Evolutionary conservation across 2,888 invertebrate genomes (phyloP), one percentile per base, ranked within the genome.

Genomic region (Odontocerum albicorne): DNA sequence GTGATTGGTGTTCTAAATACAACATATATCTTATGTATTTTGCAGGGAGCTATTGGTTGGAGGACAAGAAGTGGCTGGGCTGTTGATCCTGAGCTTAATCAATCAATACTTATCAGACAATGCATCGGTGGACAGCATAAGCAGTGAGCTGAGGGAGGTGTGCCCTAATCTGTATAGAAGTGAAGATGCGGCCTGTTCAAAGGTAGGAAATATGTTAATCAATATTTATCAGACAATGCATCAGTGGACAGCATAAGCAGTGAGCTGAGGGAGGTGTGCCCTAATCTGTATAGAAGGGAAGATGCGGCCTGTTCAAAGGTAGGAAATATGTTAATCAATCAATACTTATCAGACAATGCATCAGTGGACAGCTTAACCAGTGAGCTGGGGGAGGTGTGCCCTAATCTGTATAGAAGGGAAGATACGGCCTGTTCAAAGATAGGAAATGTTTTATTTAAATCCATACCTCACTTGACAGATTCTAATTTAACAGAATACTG

Each of bases 291-390:
- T 70, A 87, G 91, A 61, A 87, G 87, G 65, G 97, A 98, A 76
- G 98, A 99, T 73, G 97, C 96, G 2, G 90, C 93, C 8, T 94
- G 93, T 65, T 93, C 96, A 2, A 96, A 96, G 79, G 94, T 92
- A 71, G 6, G 6, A 27, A 7, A 27, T 27, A 4, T 27, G n/a
- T 75, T 98, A 10, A 91, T 98, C 45, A 90, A 92, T 63, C 88
- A 92, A 55, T 99, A 98, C 73, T 80, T 99, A 13, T 89, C 89
- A 52, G 98, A 99, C 70, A 94, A 96, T 69, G 96, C 97, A 1
- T 92, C 93, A 1, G 93, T 96, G 1, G 93, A 94, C 68, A 86
- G 92, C 1, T 92, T 99, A 59, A 96, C 94, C 57, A 79, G 83
- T 17, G 89, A 89, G 67, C 73, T 99, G 49, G 80, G 96, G 40